Percentiles rank a stretch among this genome's conserved stretches.
Conservation (phyloP, 1,140 invertebrate species). For the Nephotettix cincticeps region DNA sequence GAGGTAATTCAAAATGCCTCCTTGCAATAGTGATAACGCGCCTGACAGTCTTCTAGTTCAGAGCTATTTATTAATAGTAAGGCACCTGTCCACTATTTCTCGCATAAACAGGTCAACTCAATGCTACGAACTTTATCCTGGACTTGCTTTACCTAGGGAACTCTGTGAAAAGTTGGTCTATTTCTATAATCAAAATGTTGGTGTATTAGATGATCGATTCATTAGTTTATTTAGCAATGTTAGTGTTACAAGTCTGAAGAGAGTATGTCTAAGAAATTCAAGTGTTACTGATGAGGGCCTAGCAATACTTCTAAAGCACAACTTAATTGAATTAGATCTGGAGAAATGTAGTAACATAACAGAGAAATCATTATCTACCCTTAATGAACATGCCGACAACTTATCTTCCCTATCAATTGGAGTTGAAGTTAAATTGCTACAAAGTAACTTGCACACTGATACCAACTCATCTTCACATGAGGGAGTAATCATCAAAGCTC, state of each 20-base stretch:
- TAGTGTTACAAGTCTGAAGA: slow-evolving; percentile 63
- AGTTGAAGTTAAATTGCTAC: slow-evolving; percentile 36
- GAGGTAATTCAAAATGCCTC: no score
- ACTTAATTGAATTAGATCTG: slow-evolving; percentile 69
- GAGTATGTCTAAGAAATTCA: slow-evolving; percentile 68
- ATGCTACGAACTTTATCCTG: slow-evolving; percentile 47
- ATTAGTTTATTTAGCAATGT: slow-evolving; percentile 70
- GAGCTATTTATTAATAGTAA: slow-evolving; percentile 46
- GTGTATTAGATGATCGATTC: slow-evolving; percentile 57
- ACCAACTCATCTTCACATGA: slow-evolving; percentile 37
- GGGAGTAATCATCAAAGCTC: slow-evolving; percentile 60
- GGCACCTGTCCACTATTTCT: slow-evolving; percentile 44
- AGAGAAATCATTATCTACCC: slow-evolving; percentile 54
- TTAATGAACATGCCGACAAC: slow-evolving; percentile 52
- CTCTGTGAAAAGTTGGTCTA: slow-evolving; percentile 70
- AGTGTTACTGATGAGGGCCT: slow-evolving; percentile 69
- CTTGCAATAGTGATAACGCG: slow-evolving; percentile 28
- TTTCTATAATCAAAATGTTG: slow-evolving; percentile 55
- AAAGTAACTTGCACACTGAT: slow-evolving; percentile 16
- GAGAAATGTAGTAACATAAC: slow-evolving; percentile 68
- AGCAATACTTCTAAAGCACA: slow-evolving; percentile 64
- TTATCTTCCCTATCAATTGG: slow-evolving; percentile 48
- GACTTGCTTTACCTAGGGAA: slow-evolving; percentile 63
- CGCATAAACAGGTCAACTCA: slow-evolving; percentile 35
- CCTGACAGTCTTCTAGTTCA: slow-evolving; percentile 49